Conservation (phyloP, 2,888 invertebrate genomes). For the Trachelus iudaicus region DNA sequence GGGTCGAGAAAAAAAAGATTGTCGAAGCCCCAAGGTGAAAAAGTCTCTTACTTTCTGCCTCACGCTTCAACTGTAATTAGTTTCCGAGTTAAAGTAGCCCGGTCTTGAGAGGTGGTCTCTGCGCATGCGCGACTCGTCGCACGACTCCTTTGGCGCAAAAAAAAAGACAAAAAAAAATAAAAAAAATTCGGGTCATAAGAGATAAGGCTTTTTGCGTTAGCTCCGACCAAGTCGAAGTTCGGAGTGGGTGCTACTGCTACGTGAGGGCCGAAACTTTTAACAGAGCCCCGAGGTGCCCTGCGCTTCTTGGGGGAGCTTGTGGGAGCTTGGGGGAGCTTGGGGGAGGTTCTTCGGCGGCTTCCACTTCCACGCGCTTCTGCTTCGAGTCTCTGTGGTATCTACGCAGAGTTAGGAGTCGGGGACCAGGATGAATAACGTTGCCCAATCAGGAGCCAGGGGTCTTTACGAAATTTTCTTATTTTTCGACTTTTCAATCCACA, state of each 20-base stretch:
- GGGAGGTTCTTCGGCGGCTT: no score
- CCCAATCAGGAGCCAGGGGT: no score
- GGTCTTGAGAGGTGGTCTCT: constrained; percentile 20
- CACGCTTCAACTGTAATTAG: constrained; percentile 56
- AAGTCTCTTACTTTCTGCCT: constrained; percentile 27
- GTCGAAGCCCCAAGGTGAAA: constrained; percentile 24
- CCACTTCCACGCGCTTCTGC: no score
- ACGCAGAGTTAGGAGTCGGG: no score
- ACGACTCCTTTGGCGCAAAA: constrained; percentile 33
- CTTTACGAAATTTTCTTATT: no score
- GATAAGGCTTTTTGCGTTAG: constrained; percentile 45
- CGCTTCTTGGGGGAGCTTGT: no score
- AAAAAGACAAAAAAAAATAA: constrained; percentile 27
- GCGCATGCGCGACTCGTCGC: constrained; percentile 9
- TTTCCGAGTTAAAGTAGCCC: constrained; percentile 56
- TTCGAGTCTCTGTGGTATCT: no score
- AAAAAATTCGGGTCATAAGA: constrained; percentile 45
- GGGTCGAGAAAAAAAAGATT: constrained; percentile 30
- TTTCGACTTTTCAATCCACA: no score
- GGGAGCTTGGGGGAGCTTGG: no score
- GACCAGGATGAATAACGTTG: no score
- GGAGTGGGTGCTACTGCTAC: constrained; percentile 12
- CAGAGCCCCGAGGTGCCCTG: constrained; percentile 27
- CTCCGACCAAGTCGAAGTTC: constrained; percentile 43
- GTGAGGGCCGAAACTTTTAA: constrained; percentile 23